Percentiles rank a stretch among this genome's conserved stretches.
Conservation (phyloP, 2,797 vertebrate genomes). For the Ctenopoma multispine region DNA sequence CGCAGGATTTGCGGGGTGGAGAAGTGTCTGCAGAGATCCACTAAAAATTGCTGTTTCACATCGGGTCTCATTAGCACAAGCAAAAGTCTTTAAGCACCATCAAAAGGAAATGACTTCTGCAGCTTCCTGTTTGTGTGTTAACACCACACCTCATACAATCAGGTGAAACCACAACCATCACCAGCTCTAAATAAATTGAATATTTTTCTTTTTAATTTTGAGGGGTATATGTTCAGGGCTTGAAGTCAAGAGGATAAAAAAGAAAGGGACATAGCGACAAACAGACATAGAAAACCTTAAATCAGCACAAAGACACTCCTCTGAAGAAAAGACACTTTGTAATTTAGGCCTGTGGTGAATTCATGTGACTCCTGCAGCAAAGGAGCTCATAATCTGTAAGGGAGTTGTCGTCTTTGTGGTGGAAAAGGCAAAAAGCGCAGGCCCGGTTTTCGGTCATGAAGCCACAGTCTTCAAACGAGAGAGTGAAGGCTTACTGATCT, state of each 20-base stretch:
- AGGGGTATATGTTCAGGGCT: not conserved
- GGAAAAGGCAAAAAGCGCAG: slow-evolving; percentile 51
- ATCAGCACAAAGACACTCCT: slow-evolving; percentile 65
- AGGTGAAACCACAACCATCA: slow-evolving; percentile 30
- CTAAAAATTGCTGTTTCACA: slow-evolving; percentile 38
- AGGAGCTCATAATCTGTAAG: slow-evolving; percentile 80
- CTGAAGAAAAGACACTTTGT: slow-evolving; percentile 77
- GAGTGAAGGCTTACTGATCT: slow-evolving; percentile 55
- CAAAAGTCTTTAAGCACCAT: slow-evolving; percentile 34
- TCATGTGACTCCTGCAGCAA: slow-evolving; percentile 75
- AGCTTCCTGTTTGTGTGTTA: slow-evolving; percentile 57
- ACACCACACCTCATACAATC: slow-evolving; percentile 31
- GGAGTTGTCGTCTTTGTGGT: slow-evolving; percentile 81
- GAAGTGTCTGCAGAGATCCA: not conserved
- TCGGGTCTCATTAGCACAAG: slow-evolving; percentile 56
- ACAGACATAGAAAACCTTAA: slow-evolving; percentile 32
- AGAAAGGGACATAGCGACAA: slow-evolving; percentile 1
- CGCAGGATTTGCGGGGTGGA: not conserved
- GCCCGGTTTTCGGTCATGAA: slow-evolving; percentile 63
- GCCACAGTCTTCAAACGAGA: slow-evolving; percentile 63
- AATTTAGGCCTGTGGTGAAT: slow-evolving; percentile 82
- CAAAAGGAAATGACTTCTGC: slow-evolving; percentile 46
- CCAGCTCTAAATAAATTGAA: slow-evolving; percentile 16
- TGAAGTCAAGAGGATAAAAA: slow-evolving; percentile 9
- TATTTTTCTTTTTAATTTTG: slow-evolving; percentile 2